Percentiles rank a stretch among this genome's conserved stretches.
These are phyloP conservation scores for Strigamia maritima DNA, from an alignment of 2,888 invertebrate species.

Conservation along the genomic window DNA sequence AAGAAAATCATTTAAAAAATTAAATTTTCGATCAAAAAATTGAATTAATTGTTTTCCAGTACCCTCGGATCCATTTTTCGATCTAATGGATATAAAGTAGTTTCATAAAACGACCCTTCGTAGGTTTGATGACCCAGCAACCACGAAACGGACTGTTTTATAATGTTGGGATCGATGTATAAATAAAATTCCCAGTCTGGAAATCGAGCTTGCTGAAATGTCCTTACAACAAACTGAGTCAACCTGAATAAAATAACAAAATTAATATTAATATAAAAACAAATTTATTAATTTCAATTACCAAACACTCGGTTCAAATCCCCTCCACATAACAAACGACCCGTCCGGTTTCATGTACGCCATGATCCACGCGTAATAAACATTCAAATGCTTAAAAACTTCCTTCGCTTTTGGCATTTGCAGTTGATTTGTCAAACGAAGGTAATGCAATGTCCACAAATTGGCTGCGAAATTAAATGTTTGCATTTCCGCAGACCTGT, in stretches of 20 bases:
- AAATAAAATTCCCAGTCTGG: constrained; percentile 60
- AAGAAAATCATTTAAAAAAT: neutral
- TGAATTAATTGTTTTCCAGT: neutral
- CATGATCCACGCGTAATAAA: constrained; percentile 39
- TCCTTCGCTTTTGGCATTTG: constrained; percentile 52
- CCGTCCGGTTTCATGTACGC: constrained; percentile 45
- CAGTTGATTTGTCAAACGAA: constrained; percentile 57
- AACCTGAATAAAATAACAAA: constrained; percentile 50
- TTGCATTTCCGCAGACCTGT: constrained; percentile 57
- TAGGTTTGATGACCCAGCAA: constrained; percentile 49
- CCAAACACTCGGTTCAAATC: constrained; percentile 53
- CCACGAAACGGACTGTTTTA: constrained; percentile 51
- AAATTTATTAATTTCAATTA: constrained; percentile 44
- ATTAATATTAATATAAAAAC: neutral
- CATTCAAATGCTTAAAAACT: constrained; percentile 53
- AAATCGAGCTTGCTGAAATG: constrained; percentile 55
- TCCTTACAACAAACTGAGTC: constrained; percentile 57
- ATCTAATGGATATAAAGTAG: constrained; percentile 43
- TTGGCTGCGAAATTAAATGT: constrained; percentile 59
- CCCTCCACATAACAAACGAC: constrained; percentile 53
- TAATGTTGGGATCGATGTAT: constrained; percentile 55
- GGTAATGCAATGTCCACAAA: constrained; percentile 57
- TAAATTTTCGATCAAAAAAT: too few species aligned
- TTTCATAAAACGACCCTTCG: constrained; percentile 49
- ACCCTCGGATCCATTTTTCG: constrained; percentile 43